Base-by-base conservation (phyloP, 1,140 invertebrate genomes). In the Euwallacea fornicatus region DNA sequence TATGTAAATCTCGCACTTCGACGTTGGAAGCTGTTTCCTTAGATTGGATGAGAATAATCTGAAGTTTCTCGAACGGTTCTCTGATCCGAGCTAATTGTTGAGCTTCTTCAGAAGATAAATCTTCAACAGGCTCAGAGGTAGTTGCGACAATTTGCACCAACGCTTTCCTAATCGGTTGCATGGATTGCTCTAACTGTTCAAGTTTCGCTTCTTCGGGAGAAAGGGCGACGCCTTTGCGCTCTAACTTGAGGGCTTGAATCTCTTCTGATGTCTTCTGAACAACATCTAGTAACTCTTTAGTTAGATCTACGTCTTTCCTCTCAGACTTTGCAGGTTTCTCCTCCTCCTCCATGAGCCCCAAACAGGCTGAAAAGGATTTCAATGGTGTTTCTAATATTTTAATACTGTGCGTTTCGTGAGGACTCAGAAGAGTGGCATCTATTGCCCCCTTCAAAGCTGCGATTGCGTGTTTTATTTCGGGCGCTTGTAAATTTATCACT, bases 21-120 rank as follows among this genome's bases (percentile, higher is more conserved):
- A 0, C 11, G 0, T 61, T 61, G 7, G 11, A 8, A 42, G 7
- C 59, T 61, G 55, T 16, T n/a, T 61, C 42, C n/a, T 61, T 61
- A 11, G 15, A 10, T 7, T 61, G 3, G 43, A 63, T 41, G 7
- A 68, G 33, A 10, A 63, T 2, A 43, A 9, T 11, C 16, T 7
- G 43, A 7, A 74, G 8, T 58, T 68, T 68, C 13, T 71, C 44
- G 11, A 74, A 43, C 6, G 64, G 64, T 68, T 67, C 53, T 13
- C 6, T 46, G n/a, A 71, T 16, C 15, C 6, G 46, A 15, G n/a
- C n/a, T 9, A 73, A 33, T 33, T 21, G 66, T 67, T 66, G 42
- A 0, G 50, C 50, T 42, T 70, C 21, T 54, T 66, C 67, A 21
- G 15, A 16, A 13, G 67, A 63, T 41, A 70, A 53, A 54, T 70